Percentiles rank a stretch among this genome's conserved stretches.
Conservation (phyloP, 2,113 vertebrate genomes). For the Eupsittula cactorum region DNA sequence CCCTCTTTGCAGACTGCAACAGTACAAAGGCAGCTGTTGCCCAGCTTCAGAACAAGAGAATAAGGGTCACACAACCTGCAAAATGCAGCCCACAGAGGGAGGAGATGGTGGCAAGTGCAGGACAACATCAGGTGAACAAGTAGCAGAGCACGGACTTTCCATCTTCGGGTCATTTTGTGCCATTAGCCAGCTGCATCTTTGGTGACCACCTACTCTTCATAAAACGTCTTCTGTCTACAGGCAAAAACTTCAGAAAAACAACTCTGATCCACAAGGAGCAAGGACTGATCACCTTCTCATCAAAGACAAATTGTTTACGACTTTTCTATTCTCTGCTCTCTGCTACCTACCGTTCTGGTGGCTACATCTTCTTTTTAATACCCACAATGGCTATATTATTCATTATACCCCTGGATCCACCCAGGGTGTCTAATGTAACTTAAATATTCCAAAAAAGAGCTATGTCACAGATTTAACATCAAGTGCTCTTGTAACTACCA, state of each 20-base stretch:
- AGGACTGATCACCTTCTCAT: background rate
- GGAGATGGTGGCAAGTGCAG: background rate
- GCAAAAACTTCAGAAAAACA: background rate
- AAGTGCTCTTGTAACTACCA: background rate
- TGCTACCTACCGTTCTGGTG: background rate
- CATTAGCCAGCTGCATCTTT: background rate
- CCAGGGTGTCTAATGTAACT: rapidly evolving
- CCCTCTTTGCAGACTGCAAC: rapidly evolving
- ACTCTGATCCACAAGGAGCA: background rate
- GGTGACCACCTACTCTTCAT: background rate
- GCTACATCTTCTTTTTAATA: background rate
- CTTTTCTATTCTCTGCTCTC: background rate
- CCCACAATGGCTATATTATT: background rate
- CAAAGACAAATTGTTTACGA: background rate
- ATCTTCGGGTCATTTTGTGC: background rate
- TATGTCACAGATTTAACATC: background rate
- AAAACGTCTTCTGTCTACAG: background rate
- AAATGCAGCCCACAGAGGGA: background rate
- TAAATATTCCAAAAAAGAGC: background rate
- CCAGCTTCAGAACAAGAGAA: background rate
- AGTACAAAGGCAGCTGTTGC: background rate
- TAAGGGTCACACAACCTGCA: background rate
- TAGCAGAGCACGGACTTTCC: background rate
- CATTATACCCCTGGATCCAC: background rate
- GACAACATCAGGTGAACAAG: background rate